phyloP scores from a whole-genome alignment of 2,113 vertebrate genomes.

The Carettochelys insculpta region DNA sequence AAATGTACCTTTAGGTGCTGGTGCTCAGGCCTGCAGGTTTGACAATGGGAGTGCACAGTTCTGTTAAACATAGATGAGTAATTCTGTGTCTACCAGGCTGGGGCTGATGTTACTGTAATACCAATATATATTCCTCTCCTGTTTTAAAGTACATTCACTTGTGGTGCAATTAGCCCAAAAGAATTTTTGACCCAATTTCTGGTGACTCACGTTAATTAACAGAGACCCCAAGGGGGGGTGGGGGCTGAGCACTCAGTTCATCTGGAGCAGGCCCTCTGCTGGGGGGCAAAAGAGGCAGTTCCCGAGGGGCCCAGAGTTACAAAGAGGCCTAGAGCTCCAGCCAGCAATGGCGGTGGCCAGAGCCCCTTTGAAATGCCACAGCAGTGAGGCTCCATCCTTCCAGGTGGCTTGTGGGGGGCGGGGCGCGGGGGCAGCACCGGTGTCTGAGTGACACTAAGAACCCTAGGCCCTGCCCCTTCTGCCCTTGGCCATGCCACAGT shows the following conservation, averaged over 20 bases:
- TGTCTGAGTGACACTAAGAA: too few relatives aligned
- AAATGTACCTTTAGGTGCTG: not conserved
- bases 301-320: too few relatives aligned
- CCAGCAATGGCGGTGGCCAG: too few relatives aligned
- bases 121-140: not conserved
- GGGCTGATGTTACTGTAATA: not conserved
- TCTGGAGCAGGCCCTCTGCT: rapidly evolving
- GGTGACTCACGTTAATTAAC: not conserved
- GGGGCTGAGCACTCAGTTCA: too few relatives aligned
- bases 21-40: not conserved
- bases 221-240: not conserved
- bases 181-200: not conserved
- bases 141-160: not conserved
- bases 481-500: too few relatives aligned
- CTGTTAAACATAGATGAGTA: not conserved
- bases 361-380: too few relatives aligned
- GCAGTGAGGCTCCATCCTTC: too few relatives aligned
- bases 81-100: not conserved
- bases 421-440: too few relatives aligned
- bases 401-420: too few relatives aligned
- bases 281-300: too few relatives aligned
- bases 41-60: not conserved
- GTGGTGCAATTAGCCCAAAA: rapidly evolving
- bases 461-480: too few relatives aligned
- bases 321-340: too few relatives aligned